These are phyloP conservation scores for Drosophila borealis DNA, from an alignment of 2,888 invertebrate species.

Conservation along the genomic window DNA sequence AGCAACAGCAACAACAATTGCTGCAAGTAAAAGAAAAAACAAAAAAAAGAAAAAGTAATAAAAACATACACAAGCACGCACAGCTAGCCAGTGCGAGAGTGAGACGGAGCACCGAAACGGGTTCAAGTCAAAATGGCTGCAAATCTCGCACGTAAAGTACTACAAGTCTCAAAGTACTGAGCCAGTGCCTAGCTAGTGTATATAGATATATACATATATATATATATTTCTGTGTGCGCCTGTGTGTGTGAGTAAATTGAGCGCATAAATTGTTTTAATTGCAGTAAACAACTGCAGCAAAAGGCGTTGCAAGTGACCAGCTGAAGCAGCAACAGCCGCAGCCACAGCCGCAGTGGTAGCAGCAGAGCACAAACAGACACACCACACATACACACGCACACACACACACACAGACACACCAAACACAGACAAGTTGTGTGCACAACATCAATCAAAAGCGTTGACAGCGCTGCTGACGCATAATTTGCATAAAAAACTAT, in stretches of 20 bases:
- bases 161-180: constrained; percentile 42
- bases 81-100: constrained; percentile 7
- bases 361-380: too few relatives aligned
- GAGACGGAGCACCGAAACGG: constrained; percentile 22
- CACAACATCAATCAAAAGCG: constrained; percentile 68
- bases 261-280: constrained; percentile 78
- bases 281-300: constrained; percentile 59
- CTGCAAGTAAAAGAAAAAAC: constrained; percentile 25
- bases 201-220: constrained; percentile 1
- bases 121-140: constrained; percentile 59
- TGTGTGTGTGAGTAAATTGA: constrained; percentile 59
- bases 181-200: constrained; percentile 39
- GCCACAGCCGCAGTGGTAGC: background rate
- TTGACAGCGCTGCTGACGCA: constrained; percentile 59
- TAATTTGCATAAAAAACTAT: constrained; percentile 75
- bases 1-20: constrained; percentile 36
- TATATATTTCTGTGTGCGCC: background rate
- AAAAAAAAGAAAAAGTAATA: constrained; percentile 28
- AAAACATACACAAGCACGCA: constrained; percentile 17
- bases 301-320: constrained; percentile 41
- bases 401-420: constrained; percentile 11
- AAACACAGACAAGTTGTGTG: constrained; percentile 4
- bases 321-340: constrained; percentile 30
- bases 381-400: too few relatives aligned
- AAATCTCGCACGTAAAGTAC: constrained; percentile 37